Percentiles rank a stretch among this genome's conserved stretches.
Conservation (phyloP, 2,113 vertebrate species). For the Salvelinus fontinalis region DNA sequence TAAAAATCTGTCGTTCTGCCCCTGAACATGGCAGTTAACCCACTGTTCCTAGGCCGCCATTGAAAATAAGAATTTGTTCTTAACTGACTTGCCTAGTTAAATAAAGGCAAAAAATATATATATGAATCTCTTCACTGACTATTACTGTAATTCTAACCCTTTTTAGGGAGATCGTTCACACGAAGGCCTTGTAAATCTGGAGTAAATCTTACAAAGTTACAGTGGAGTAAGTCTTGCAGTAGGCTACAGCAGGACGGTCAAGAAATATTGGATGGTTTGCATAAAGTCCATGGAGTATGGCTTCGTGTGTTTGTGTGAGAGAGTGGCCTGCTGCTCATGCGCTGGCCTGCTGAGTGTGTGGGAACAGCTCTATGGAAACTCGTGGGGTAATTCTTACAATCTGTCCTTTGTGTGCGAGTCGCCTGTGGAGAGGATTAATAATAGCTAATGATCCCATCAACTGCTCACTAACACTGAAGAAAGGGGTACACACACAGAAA, state of each 20-base stretch:
- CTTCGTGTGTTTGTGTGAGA: background rate
- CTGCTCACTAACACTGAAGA: slow-evolving; percentile 21
- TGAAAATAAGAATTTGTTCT: too few relatives aligned
- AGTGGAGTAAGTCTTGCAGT: too few relatives aligned
- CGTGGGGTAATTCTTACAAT: slow-evolving; percentile 70
- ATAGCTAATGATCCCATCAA: slow-evolving; percentile 61
- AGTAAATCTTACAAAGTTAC: too few relatives aligned
- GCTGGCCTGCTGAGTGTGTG: slow-evolving; percentile 21
- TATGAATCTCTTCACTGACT: background rate
- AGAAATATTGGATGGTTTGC: too few relatives aligned
- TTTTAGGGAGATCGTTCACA: background rate
- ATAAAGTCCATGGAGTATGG: background rate
- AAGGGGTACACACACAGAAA: slow-evolving; percentile 44
- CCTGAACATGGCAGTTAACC: too few relatives aligned
- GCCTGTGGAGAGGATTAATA: slow-evolving; percentile 61
- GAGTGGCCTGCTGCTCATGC: slow-evolving; percentile 5
- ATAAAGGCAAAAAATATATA: too few relatives aligned
- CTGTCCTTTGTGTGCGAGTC: slow-evolving; percentile 66
- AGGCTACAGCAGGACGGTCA: too few relatives aligned
- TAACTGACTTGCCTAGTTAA: too few relatives aligned
- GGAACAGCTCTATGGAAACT: slow-evolving; percentile 40
- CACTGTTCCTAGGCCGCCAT: too few relatives aligned
- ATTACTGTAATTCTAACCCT: background rate
- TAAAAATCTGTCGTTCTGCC: too few relatives aligned
- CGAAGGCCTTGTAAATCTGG: background rate